These are phyloP conservation scores for Phengaris alcon DNA, from an alignment of 2,888 invertebrate species.

Conservation along the genomic window DNA sequence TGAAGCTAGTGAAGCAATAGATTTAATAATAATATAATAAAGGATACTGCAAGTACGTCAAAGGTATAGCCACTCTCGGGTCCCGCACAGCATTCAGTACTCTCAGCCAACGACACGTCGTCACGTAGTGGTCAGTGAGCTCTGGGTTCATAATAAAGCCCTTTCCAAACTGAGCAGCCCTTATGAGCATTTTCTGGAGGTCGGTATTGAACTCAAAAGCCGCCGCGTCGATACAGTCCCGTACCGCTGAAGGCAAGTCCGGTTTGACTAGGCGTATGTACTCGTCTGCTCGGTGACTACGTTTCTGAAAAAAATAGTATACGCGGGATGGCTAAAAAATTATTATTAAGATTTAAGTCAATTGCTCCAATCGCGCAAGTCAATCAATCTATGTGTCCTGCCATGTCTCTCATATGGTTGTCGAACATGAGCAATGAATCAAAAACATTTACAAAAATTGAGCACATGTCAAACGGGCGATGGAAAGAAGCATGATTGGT, in stretches of 20 bases:
- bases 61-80: slow-evolving; percentile 91
- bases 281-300: slow-evolving; percentile 95
- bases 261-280: slow-evolving; percentile 93
- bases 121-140: slow-evolving; percentile 87
- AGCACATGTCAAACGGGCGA: no score
- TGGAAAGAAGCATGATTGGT: no score
- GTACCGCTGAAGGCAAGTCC: slow-evolving; percentile 88
- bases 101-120: slow-evolving; percentile 90
- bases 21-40: slow-evolving; percentile 46
- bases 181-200: slow-evolving; percentile 92
- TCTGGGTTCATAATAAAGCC: slow-evolving; percentile 89
- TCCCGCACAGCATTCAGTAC: slow-evolving; percentile 94
- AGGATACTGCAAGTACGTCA: slow-evolving; percentile 94
- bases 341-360: slow-evolving; percentile 31
- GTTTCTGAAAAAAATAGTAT: slow-evolving; percentile 75
- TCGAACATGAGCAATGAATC: no score
- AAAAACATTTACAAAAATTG: no score
- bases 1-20: no score
- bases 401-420: no score
- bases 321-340: neutral
- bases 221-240: slow-evolving; percentile 95
- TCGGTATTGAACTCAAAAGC: slow-evolving; percentile 92
- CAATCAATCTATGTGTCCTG: no score
- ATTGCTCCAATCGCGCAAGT: no score
- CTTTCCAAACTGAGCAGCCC: slow-evolving; percentile 97